These are phyloP conservation scores for Pentalonia nigronervosa DNA, from an alignment of 1,140 invertebrate genomes.

Conservation along the genomic window DNA sequence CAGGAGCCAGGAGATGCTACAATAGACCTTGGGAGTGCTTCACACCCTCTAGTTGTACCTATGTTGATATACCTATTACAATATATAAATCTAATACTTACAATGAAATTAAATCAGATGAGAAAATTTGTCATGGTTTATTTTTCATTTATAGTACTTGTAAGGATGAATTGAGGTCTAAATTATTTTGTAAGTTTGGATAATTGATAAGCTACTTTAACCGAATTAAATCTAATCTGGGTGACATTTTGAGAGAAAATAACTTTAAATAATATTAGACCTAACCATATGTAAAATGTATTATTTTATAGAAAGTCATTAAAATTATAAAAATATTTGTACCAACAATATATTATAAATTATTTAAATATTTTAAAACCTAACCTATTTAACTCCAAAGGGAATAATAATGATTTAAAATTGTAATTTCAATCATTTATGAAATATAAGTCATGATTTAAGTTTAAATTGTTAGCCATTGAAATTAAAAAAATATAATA, in stretches of 20 bases:
- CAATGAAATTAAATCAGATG: background rate
- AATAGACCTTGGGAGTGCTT: too few relatives aligned
- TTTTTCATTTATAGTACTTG: too few relatives aligned
- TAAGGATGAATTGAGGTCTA: too few relatives aligned
- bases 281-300: background rate
- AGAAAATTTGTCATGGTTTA: too few relatives aligned
- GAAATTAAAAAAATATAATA: background rate
- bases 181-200: background rate
- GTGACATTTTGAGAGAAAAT: background rate
- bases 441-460: background rate
- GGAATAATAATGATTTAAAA: background rate
- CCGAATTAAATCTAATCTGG: background rate
- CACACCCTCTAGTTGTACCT: too few relatives aligned
- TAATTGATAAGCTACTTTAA: background rate
- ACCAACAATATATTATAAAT: background rate
- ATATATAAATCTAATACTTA: background rate
- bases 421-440: background rate
- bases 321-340: background rate
- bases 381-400: background rate
- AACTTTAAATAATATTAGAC: too few relatives aligned
- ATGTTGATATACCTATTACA: background rate
- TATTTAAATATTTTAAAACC: background rate
- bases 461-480: background rate
- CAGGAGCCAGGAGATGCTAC: too few relatives aligned
- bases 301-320: background rate